Base-by-base conservation (phyloP, 1,140 invertebrate genomes). In the Caenorhabditis latens region DNA sequence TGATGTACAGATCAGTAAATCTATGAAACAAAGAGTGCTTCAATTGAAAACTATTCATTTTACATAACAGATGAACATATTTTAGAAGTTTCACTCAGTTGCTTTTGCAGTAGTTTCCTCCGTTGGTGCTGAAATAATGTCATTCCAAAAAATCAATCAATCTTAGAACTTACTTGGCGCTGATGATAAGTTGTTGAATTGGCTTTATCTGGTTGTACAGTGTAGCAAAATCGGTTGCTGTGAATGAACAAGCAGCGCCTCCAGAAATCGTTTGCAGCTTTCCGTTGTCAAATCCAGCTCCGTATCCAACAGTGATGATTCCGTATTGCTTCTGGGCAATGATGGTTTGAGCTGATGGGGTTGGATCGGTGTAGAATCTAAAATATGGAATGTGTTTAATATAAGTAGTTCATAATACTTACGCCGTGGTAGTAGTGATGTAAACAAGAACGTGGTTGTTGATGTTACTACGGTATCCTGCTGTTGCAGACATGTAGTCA, bases 361-460 rank as follows among this genome's bases (percentile, higher is more conserved):
- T 82, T 32, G 65, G 87, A 40, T 85, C 43, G 46, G 50, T 32
- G 63, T 84, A 9, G 83, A 85, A 85, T n/a, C 82, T 87, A 42
- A 61, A 87, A 87, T 19, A 43, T 48, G 6, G 1, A 21, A 4
- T 57, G 11, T 9, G 6, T 71, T 48, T 9, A n/a, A 16, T 9
- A 6, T 2, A n/a, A 13, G 46, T 14, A 3, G 32, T 75, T 75
- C n/a, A 2, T 2, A 84, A n/a, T 11, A 84, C 50, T 88, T 61
- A 88, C 87, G 24, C 21, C 19, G 75, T 65, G 24, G 75, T 88
- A 16, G 16, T 40, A 7, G 87, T 88, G 8, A 88, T 24, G 79
- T 88, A 88, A 46, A 88, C 42, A 13, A 88, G 16, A 55, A 88
- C 42, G 32, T 86, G 75, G 61, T 88, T 88, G 55, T 19, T n/a